Evolutionary conservation across 2,113 vertebrate genomes (phyloP), one percentile per base, ranked within the genome.

Genomic region (Microcebus ravelobensis): DNA sequence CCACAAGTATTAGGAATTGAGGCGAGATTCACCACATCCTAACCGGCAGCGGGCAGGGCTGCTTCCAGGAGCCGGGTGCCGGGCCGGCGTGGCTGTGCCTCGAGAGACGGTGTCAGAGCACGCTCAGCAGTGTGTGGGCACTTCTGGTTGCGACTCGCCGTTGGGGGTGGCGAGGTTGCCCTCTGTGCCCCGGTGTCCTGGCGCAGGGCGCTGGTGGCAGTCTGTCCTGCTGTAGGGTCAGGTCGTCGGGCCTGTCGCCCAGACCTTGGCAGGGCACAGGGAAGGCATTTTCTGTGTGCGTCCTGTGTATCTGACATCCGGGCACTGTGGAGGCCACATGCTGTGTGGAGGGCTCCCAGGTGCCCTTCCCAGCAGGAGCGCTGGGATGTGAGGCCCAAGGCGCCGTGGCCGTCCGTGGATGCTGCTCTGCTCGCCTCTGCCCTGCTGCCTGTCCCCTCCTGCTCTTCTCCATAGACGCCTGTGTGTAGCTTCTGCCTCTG

Each of bases 391-490:
- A 13, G 0, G 25, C 29, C 2, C 57, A 23, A 48, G 83, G 27
- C 11, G 55, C 61, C 9, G 59, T 25, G 59, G 59, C 59, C 10
- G 25, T 27, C 27, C 0, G 61, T 94, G 87, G 91, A 83, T 93
- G 96, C 82, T 92, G 90, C 97, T 96, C 57, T 84, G 82, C 95
- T 67, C 97, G 90, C 84, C 97, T 96, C 97, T 45, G 65, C 10
- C 15, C 93, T 0, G 20, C 2, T 23, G 21, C 77, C 36, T 57
- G 57, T 97, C 84, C 96, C 57, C 92, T 94, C 95, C 97, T 98
- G 97, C 97, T 98, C 97, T 96, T 85, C 98, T 98, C 96, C 97
- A 97, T 98, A 97, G 98, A 97, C 89, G 68, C 94, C 97, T 97
- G 98, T 97, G 94, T 95, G 97, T 97, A 92, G 98, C 90, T 96